Evolutionary conservation across 2,888 invertebrate species (phyloP).

Genomic region (Rhingia campestris): DNA sequence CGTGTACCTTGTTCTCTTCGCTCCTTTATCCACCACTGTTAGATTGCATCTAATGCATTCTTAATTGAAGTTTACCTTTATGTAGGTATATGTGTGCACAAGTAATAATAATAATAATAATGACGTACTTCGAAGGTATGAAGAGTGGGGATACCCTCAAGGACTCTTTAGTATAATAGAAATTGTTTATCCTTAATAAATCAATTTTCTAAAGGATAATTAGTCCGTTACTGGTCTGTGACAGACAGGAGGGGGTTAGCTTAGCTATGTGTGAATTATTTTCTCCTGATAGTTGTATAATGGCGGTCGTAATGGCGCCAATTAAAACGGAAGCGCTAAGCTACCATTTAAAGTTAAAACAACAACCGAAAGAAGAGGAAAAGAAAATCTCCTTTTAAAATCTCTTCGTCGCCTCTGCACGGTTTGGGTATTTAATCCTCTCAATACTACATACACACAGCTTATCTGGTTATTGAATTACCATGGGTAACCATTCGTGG

Average conservation of each 20-base stretch:
- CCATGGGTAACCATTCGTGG: conserved; percentile 43
- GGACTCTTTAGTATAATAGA: conserved; percentile 41
- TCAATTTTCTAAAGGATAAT: conserved; percentile 69
- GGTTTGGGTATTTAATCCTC: conserved; percentile 48
- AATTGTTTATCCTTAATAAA: conserved; percentile 64
- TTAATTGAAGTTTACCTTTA: conserved; percentile 64
- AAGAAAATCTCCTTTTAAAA: conserved; percentile 27
- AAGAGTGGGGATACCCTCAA: conserved; percentile 37
- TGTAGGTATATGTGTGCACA: conserved; percentile 12
- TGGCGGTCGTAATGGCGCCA: conserved; percentile 6
- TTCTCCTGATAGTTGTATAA: background rate
- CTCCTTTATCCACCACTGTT: conserved; percentile 13
- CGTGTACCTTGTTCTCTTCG: conserved; percentile 12
- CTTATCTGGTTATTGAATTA: conserved; percentile 72
- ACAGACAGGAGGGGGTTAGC: conserved; percentile 12
- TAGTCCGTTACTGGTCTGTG: conserved; percentile 32
- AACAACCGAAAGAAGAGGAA: background rate
- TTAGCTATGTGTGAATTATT: background rate
- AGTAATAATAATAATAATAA: conserved; percentile 49
- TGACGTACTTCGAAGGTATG: conserved; percentile 19
- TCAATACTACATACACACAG: conserved; percentile 61
- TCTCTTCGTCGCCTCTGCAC: conserved; percentile 13
- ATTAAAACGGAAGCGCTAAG: conserved; percentile 54
- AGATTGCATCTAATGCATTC: conserved; percentile 57
- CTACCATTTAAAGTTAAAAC: conserved; percentile 21